Evolutionary conservation across 2,113 vertebrate genomes (phyloP).

Genomic region (Triplophysa dalaica): DNA sequence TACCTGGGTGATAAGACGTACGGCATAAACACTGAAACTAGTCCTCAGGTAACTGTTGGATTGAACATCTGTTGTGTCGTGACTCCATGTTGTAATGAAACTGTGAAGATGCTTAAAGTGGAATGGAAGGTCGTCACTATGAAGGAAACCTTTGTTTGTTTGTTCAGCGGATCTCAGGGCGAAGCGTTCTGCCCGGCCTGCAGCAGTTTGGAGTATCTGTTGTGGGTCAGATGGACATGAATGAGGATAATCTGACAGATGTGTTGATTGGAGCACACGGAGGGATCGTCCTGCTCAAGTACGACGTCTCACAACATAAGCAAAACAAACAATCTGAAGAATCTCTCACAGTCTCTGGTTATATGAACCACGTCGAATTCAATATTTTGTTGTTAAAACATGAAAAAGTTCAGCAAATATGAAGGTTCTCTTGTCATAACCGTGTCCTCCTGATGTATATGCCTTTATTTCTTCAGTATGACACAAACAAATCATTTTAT

Average conservation of each 20-base stretch:
- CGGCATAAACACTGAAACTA: constrained; percentile 60
- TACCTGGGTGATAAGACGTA: constrained; percentile 69
- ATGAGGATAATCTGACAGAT: constrained; percentile 74
- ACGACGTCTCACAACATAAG: neutral
- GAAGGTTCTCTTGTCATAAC: no score
- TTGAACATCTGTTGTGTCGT: no score
- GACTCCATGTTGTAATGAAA: no score
- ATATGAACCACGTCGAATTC: neutral
- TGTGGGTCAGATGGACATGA: constrained; percentile 76
- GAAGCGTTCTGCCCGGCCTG: constrained; percentile 48
- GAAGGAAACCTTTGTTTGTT: neutral
- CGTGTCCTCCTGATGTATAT: no score
- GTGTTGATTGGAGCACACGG: constrained; percentile 78
- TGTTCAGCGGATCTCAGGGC: constrained; percentile 72
- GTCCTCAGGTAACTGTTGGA: constrained; percentile 51
- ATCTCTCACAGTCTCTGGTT: neutral
- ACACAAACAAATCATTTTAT: no score
- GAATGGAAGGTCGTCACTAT: no score
- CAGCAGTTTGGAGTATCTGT: constrained; percentile 81
- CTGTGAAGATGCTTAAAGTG: no score
- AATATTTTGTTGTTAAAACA: neutral
- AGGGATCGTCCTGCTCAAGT: constrained; percentile 76
- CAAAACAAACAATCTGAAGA: neutral
- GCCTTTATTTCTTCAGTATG: no score
- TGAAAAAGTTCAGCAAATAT: no score